Evolutionary conservation across 2,797 vertebrate genomes (phyloP).

Genomic region (Silurus lanzhouensis): DNA sequence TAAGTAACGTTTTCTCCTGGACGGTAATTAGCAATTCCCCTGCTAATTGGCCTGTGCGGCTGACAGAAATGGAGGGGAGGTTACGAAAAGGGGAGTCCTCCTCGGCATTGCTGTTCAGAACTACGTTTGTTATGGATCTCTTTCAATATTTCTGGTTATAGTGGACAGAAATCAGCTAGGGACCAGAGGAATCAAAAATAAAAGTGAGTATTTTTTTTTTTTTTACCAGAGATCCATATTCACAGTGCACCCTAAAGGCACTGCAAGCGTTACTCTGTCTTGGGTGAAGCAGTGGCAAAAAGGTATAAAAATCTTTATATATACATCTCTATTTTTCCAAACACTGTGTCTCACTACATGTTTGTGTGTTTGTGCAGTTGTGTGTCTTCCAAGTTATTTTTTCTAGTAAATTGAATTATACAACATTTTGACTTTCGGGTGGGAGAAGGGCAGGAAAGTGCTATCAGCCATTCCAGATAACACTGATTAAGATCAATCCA

Average conservation of each 20-base stretch:
- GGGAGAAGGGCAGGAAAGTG: conserved; percentile 56
- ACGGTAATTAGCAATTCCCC: conserved; percentile 54
- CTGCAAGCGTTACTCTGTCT: conserved; percentile 6
- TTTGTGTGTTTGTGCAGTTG: conserved; percentile 21
- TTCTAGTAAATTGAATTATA: conserved; percentile 61
- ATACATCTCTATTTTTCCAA: conserved; percentile 26
- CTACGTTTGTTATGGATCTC: conserved; percentile 1
- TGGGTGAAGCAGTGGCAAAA: conserved; percentile 26
- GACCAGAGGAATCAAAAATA: conserved; percentile 16
- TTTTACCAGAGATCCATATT: conserved; percentile 21
- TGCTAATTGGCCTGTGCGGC: conserved; percentile 54
- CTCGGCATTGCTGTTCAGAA: conserved; percentile 16
- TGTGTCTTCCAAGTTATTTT: conserved; percentile 40
- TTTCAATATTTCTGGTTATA: background rate
- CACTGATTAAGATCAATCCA: conserved; percentile 61
- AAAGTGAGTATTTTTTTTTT: background rate
- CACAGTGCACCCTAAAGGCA: conserved; percentile 28
- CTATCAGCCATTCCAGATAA: conserved; percentile 60
- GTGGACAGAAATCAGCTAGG: conserved; percentile 15
- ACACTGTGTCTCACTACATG: background rate
- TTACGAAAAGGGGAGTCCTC: conserved; percentile 32
- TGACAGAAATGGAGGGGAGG: conserved; percentile 30
- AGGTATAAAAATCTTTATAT: conserved; percentile 43
- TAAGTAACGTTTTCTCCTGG: conserved; percentile 57
- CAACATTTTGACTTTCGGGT: conserved; percentile 61